Conservation (phyloP, 2,888 invertebrate genomes). For the Operophtera brumata region DNA sequence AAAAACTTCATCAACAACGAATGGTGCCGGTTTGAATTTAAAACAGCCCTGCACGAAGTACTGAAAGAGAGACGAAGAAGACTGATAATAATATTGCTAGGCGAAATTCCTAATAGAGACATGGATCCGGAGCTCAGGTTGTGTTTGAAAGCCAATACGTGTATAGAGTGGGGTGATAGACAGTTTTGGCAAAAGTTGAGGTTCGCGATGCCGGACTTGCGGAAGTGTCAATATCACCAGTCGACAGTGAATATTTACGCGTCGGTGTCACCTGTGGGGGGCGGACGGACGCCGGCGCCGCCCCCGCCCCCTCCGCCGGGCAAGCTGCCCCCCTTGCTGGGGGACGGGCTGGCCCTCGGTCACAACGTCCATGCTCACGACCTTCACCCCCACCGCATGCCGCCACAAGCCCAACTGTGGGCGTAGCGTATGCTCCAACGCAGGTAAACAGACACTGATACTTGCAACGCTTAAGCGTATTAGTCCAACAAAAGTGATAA, state of each 20-base stretch:
- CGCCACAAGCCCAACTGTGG: constrained; percentile 86
- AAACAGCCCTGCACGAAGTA: constrained; percentile 94
- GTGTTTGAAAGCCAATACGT: constrained; percentile 94
- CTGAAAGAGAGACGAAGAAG: constrained; percentile 92
- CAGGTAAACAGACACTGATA: constrained; percentile 78
- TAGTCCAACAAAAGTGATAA: constrained; percentile 79
- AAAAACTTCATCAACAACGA: constrained; percentile 97
- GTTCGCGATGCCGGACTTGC: constrained; percentile 92
- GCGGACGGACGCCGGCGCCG: constrained; percentile 81
- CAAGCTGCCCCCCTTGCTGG: constrained; percentile 82
- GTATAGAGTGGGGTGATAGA: constrained; percentile 96
- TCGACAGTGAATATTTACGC: constrained; percentile 88
- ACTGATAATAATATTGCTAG: constrained; percentile 93
- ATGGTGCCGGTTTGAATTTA: constrained; percentile 97
- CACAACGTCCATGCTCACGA: constrained; percentile 69
- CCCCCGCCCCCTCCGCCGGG: constrained; percentile 82
- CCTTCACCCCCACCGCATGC: constrained; percentile 78
- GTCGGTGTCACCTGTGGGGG: constrained; percentile 80
- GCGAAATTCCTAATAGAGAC: constrained; percentile 93
- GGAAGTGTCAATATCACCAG: constrained; percentile 83
- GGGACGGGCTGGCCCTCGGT: constrained; percentile 69
- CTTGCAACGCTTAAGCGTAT: constrained; percentile 79
- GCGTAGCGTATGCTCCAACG: constrained; percentile 88
- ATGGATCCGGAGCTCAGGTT: constrained; percentile 94
- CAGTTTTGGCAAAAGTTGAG: constrained; percentile 98